A percentile compares a stretch with the other conserved stretches of the same genome.
Evolutionary conservation across 2,797 vertebrate species (phyloP).

Genomic region (Argyrosomus regius): DNA sequence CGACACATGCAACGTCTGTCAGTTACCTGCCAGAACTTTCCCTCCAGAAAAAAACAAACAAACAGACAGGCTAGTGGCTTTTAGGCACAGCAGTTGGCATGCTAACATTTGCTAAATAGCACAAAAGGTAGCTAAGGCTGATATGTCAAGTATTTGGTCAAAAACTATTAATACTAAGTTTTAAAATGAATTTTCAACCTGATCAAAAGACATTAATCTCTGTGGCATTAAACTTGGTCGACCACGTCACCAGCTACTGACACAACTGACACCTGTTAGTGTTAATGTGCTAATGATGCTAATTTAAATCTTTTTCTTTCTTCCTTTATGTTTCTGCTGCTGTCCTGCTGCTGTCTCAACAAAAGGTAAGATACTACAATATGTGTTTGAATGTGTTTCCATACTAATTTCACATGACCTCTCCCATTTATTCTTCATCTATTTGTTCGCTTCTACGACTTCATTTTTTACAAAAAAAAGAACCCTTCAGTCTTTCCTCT

Average conservation of each 20-base stretch:
- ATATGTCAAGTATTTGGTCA: neutral
- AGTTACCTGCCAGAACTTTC: conserved; percentile 3
- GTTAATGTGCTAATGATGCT: conserved; percentile 29
- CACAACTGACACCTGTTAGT: neutral
- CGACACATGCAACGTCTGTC: neutral
- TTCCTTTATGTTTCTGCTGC: conserved; percentile 62
- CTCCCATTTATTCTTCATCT: neutral
- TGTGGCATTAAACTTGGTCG: neutral
- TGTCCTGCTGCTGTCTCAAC: conserved; percentile 34
- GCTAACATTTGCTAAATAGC: neutral
- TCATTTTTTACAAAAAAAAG: no score
- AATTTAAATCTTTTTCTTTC: conserved; percentile 45
- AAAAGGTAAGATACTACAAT: conserved; percentile 75
- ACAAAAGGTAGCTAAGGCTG: neutral
- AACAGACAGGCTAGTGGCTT: neutral
- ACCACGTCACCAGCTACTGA: neutral
- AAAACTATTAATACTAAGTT: no score
- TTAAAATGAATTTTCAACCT: no score
- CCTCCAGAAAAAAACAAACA: neutral
- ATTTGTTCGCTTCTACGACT: neutral
- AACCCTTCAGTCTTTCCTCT: neutral
- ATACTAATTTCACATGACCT: neutral
- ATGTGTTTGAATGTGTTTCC: conserved; percentile 12
- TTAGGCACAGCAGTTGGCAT: neutral
- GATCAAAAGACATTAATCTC: no score